Conservation (phyloP, 2,888 invertebrate species). For the Melipona bicolor region DNA sequence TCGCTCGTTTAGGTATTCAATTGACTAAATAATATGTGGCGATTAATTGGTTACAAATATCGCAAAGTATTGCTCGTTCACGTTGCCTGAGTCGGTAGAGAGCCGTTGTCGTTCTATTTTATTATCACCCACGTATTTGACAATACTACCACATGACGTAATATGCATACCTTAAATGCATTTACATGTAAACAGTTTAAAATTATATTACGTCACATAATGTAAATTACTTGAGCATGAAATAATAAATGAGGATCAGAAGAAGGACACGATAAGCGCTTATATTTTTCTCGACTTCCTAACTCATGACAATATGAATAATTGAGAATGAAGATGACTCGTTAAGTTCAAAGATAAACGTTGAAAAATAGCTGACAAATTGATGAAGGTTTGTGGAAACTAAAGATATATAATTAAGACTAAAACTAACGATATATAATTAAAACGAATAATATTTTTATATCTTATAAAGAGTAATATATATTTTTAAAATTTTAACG, state of each 20-base stretch:
- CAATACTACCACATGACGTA: slow-evolving; percentile 26
- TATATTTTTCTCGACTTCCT: neutral
- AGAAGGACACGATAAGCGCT: neutral
- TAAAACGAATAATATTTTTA: neutral
- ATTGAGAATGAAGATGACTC: neutral
- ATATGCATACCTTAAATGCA: slow-evolving; percentile 1
- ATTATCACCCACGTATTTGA: slow-evolving; percentile 41
- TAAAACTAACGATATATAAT: neutral
- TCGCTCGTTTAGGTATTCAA: neutral
- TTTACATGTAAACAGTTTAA: slow-evolving; percentile 16
- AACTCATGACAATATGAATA: neutral
- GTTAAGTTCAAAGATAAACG: neutral
- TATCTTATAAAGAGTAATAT: neutral
- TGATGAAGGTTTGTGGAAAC: neutral
- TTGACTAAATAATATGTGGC: neutral
- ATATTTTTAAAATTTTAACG: neutral
- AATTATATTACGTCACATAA: slow-evolving; percentile 28
- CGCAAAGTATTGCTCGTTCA: neutral
- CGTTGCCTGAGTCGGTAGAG: neutral
- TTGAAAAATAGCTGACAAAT: neutral
- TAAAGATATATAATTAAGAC: neutral
- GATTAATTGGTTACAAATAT: neutral
- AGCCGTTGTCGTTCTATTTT: slow-evolving; percentile 8
- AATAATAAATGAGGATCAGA: neutral
- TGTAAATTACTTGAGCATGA: slow-evolving; percentile 36